Base-by-base conservation (phyloP, 2,797 vertebrate genomes). In the Phalanger gymnotis region DNA sequence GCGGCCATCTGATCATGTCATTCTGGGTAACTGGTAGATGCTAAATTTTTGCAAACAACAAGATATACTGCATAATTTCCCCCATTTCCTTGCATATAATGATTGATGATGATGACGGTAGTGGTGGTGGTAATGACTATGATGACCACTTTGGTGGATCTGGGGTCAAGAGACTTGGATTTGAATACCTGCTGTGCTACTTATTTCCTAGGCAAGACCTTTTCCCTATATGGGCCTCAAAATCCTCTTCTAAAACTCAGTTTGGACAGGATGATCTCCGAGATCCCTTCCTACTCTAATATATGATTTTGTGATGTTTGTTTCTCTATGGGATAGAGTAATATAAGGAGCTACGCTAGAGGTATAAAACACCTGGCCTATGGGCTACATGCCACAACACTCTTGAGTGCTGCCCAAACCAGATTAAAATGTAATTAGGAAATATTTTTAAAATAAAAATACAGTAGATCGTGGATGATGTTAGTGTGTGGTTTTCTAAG, bases 151-250 rank as follows among this genome's bases (percentile, higher is more conserved):
- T 47, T 4, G 1, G 7, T 90, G 58, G 52, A 91, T 91, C 95
- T 96, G 92, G 5, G 53, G 54, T 92, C 58, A 90, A 91, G 92
- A 73, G 92, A 92, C 91, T 16, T 52, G 90, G 94, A 81, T 81
- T 9, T 95, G 14, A 95, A 55, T 91, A 31, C 53, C 9, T 14
- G 3, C 93, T 91, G 25, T 87, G 2, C 54, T 66, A 51, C 54
- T 19, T 90, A 51, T 22, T 55, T 27, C 10, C 91, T 96, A 51
- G 92, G 40, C 97, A 97, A 95, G 91, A 92, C 56, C 93, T 31
- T 91, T 93, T 92, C 12, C 91, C 93, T 96, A 30, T 54, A 54
- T 81, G 90, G 96, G 52, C 94, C 95, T 94, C 95, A 97, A 95
- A 94, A 93, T 95, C 56, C 93, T 40, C 25, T 55, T 55, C 93